Base-by-base conservation (phyloP, 2,888 invertebrate species). In the Melitaea athalia region DNA sequence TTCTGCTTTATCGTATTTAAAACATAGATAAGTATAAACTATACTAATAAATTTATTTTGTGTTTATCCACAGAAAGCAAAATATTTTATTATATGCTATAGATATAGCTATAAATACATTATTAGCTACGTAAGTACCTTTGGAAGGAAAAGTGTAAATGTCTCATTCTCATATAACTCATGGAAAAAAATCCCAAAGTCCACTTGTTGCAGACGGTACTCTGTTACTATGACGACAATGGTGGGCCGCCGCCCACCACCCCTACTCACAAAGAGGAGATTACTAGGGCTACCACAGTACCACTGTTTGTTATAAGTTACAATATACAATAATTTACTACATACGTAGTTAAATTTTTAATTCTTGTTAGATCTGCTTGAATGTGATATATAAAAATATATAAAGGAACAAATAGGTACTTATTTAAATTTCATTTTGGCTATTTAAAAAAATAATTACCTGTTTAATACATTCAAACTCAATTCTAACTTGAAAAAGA, bases 121-220 rank as follows among this genome's bases (percentile, higher is more conserved):
- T 6, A 3, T n/a, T n/a, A 12, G 47, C 47, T n/a, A n/a, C 4
- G 14, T 49, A 12, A 49, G 47, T 31, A 12, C 6, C 14, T n/a
- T 55, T 55, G 11, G 2, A 42, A 42, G 14, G 15, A 15, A 57
- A 15, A n/a, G 10, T 55, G 38, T n/a, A 7, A 14, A 57, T 33
- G 15, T 57, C 42, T 0, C 42, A 57, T 57, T 57, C 57, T 57
- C 42, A 57, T 57, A 15, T 79, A 78, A 75, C 80, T 82, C 63
- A 38, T 52, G 57, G 49, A 66, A 64, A 47, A 62, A 63, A 72
- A 42, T 68, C 72, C 73, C 75, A 76, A 75, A 71, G 72, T 72
- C 77, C 80, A 89, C 91, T 90, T 90, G 90, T 90, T 91, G 90
- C 88, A 84, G 83, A 65, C 76, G 78, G 75, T 79, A 77, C 78